Conservation (phyloP, 64 coral and sea anemone species). For the Stichodactyla mertensii region DNA sequence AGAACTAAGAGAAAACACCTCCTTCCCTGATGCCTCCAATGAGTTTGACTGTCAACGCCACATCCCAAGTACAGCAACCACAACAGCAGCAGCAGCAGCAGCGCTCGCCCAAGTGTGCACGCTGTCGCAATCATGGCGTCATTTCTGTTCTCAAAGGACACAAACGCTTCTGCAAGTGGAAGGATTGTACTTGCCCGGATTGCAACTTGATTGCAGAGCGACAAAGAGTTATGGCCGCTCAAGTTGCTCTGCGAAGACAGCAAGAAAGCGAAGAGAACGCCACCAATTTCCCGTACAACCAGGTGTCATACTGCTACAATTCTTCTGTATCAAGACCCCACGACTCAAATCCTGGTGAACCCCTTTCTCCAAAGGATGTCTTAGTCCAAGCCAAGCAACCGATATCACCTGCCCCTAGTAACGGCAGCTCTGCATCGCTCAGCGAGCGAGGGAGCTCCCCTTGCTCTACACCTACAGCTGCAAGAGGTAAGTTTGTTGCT, state of each 20-base stretch:
- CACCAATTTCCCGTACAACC: not conserved
- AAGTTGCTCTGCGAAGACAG: slow-evolving; percentile 65
- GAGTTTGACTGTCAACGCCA: slow-evolving; percentile 33
- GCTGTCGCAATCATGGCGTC: slow-evolving; percentile 65
- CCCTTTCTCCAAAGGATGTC: slow-evolving; percentile 6
- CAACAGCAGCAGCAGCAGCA: slow-evolving; percentile 28
- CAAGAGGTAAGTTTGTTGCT: not conserved
- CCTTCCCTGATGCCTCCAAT: slow-evolving; percentile 47
- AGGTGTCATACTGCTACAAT: not conserved
- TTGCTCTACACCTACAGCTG: slow-evolving; percentile 3
- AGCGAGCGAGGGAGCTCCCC: slow-evolving; percentile 5
- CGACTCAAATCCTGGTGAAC: not conserved
- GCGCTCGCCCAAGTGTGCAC: slow-evolving; percentile 66
- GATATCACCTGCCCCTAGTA: not conserved
- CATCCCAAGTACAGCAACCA: not conserved
- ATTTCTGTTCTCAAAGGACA: slow-evolving; percentile 78
- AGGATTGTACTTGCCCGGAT: slow-evolving; percentile 61
- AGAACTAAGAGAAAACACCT: not conserved
- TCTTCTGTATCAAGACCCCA: not conserved
- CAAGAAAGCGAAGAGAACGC: slow-evolving; percentile 54
- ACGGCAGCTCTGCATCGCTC: not conserved
- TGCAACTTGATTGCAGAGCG: slow-evolving; percentile 77
- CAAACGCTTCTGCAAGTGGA: slow-evolving; percentile 82
- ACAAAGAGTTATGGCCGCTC: slow-evolving; percentile 71
- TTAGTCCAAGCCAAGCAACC: not conserved